Evolutionary conservation across 2,888 invertebrate species (phyloP).

Genomic region (Tuberolachnus salignus): DNA sequence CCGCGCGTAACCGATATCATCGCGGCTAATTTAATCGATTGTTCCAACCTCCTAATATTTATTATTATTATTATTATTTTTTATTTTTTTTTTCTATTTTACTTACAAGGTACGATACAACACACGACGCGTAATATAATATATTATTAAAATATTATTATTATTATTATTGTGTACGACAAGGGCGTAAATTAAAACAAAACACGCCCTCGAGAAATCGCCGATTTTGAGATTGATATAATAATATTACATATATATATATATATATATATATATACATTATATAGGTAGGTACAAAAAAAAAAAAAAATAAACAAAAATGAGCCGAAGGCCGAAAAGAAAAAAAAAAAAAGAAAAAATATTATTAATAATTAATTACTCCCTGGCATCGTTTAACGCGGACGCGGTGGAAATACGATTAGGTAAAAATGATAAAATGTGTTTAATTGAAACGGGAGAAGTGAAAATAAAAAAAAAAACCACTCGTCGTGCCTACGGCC

Average conservation of each 20-base stretch:
- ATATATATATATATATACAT: background rate
- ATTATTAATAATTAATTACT: conserved; percentile 22
- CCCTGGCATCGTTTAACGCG: background rate
- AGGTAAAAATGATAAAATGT: background rate
- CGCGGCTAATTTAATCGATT: no score
- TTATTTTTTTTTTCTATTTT: no score
- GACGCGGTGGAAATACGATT: background rate
- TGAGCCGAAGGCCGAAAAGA: conserved; percentile 6
- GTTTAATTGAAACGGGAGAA: background rate
- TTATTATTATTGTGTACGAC: background rate
- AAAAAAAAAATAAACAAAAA: background rate
- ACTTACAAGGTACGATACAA: no score
- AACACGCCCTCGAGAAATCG: conserved; percentile 4
- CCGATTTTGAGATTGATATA: background rate
- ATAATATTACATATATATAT: conserved; percentile 12
- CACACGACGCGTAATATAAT: no score
- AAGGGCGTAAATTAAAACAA: conserved; percentile 8
- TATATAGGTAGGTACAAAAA: no score
- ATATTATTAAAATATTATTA: no score
- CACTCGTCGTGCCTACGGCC: background rate
- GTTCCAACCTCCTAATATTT: no score
- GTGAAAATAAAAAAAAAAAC: background rate
- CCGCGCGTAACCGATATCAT: background rate
- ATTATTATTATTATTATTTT: no score
- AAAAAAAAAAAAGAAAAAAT: no score